These are phyloP conservation scores for Lochmaea crataegi DNA, from an alignment of 2,888 invertebrate species.

Conservation along the genomic window DNA sequence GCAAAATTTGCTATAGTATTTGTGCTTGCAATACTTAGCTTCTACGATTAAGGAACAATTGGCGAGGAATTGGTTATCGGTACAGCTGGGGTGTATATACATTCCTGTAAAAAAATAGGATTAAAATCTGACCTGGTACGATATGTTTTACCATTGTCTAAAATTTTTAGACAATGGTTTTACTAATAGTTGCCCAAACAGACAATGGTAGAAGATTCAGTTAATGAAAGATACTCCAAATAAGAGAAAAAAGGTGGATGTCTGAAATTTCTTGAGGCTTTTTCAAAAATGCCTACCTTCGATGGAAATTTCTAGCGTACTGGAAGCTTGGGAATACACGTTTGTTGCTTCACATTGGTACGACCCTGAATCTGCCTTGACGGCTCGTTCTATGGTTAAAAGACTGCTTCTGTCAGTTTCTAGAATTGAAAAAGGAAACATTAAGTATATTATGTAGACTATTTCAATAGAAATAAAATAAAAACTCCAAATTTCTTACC, in stretches of 20 bases:
- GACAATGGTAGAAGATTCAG: background rate
- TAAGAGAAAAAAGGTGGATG: background rate
- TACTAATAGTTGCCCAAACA: too few relatives aligned
- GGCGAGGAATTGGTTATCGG: conserved; percentile 89
- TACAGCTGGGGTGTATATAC: conserved; percentile 82
- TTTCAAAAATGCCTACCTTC: conserved; percentile 71
- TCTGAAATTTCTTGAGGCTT: background rate
- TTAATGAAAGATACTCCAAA: background rate
- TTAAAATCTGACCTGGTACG: background rate
- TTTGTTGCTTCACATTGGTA: conserved; percentile 89
- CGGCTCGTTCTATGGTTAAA: conserved; percentile 69
- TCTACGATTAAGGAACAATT: conserved; percentile 90
- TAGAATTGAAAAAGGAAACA: conserved; percentile 2
- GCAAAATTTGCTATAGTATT: conserved; percentile 93
- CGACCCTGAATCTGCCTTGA: conserved; percentile 77
- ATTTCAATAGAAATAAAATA: too few relatives aligned
- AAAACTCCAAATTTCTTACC: conserved; percentile 64
- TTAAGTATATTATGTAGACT: background rate
- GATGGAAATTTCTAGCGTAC: conserved; percentile 76
- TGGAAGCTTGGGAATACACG: conserved; percentile 74
- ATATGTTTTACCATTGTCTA: too few relatives aligned
- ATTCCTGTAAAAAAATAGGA: conserved; percentile 68
- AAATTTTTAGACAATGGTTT: too few relatives aligned
- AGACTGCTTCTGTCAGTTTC: conserved; percentile 26
- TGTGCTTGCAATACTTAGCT: conserved; percentile 86